A percentile compares a stretch with the other conserved stretches of the same genome.
Conservation (phyloP, 2,113 vertebrate genomes). For the Larimichthys crocea region DNA sequence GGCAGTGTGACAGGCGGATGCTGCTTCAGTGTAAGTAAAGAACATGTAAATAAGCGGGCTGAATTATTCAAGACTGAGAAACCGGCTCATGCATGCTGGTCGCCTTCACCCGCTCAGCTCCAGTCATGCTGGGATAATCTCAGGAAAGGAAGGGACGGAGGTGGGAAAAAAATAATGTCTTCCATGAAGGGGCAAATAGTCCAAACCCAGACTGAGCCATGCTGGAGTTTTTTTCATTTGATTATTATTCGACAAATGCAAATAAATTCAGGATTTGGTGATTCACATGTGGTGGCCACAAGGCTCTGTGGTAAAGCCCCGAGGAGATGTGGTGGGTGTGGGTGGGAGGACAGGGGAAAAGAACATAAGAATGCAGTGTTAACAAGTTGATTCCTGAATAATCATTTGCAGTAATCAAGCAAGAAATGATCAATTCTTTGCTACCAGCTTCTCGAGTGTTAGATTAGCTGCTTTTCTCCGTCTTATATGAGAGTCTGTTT, state of each 20-base stretch:
- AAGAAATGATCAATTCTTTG: neutral
- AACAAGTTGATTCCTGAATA: neutral
- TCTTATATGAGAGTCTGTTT: too few species aligned
- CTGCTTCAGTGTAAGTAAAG: constrained; percentile 77
- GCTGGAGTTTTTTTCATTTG: constrained; percentile 6
- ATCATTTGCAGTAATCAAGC: neutral
- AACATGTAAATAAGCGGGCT: constrained; percentile 71
- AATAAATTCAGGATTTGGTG: constrained; percentile 10
- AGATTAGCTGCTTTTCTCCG: too few species aligned
- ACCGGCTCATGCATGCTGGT: constrained; percentile 49
- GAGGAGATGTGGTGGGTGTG: constrained; percentile 26
- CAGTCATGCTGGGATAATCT: constrained; percentile 64
- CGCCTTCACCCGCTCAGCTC: constrained; percentile 43
- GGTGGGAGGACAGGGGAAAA: neutral
- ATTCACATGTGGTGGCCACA: constrained; percentile 19
- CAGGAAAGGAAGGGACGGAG: constrained; percentile 2
- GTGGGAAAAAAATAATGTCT: neutral
- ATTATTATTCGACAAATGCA: neutral
- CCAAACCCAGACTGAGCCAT: constrained; percentile 12
- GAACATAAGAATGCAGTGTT: neutral
- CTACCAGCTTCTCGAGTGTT: too few species aligned
- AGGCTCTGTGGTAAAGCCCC: neutral
- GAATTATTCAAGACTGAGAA: constrained; percentile 67
- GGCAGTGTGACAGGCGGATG: constrained; percentile 72
- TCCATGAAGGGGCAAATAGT: constrained; percentile 47